These are phyloP conservation scores for Saccostrea glomerata DNA, from an alignment of 1,140 invertebrate species.

Conservation along the genomic window DNA sequence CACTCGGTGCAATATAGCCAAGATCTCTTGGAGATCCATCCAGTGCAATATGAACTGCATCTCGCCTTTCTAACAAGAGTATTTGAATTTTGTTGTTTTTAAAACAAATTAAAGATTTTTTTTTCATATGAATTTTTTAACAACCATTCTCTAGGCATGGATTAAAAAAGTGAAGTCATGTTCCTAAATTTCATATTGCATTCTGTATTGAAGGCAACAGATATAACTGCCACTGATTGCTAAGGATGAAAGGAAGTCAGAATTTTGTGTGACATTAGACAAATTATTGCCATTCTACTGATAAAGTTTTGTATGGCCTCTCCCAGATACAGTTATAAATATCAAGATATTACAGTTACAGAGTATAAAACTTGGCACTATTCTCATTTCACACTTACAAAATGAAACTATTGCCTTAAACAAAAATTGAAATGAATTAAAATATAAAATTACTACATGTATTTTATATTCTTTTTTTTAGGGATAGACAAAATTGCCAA, in stretches of 20 bases:
- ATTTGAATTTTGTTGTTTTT: not conserved
- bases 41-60: not conserved
- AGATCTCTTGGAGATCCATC: not conserved
- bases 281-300: not conserved
- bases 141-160: not conserved
- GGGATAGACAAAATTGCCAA: conserved; percentile 84
- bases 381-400: no score
- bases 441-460: not conserved
- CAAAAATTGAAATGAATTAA: not conserved
- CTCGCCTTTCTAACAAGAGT: not conserved
- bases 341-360: not conserved
- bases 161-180: not conserved
- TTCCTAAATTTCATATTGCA: not conserved
- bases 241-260: not conserved
- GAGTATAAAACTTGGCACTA: not conserved
- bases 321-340: not conserved
- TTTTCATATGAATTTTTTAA: no score
- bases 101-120: not conserved
- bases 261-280: not conserved
- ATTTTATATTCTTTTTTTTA: conserved; percentile 75
- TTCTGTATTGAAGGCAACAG: not conserved
- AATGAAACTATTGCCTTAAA: not conserved
- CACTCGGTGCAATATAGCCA: not conserved
- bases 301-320: not conserved
- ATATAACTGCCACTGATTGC: conserved; percentile 2